Base-by-base conservation (phyloP, 1,140 invertebrate genomes). In the Eciton burchellii region DNA sequence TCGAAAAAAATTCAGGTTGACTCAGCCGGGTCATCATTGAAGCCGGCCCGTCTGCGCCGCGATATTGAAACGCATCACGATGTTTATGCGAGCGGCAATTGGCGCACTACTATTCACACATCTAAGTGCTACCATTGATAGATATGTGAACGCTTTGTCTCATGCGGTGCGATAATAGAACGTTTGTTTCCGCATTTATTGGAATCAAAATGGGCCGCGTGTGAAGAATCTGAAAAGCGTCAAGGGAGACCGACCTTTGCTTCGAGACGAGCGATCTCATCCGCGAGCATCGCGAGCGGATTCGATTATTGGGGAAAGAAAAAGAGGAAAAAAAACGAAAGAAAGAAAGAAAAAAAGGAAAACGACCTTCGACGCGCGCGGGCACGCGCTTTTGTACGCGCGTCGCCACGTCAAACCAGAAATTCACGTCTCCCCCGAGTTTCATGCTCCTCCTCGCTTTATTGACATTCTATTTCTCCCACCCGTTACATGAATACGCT, bases 401-500 rank as follows among this genome's bases (percentile, higher is more conserved):
- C 57, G 19, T 56, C 19, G 54, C 59, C 5, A 59, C 19, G n/a
- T 43, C 59, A 24, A 74, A 52, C 49, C 66, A 76, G 70, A 86
- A 85, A 82, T 82, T 82, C 74, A 57, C 21, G 54, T 86, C 70
- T 74, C 45, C 35, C 43, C 11, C 24, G 57, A 66, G 59, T 73
- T 86, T 86, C 84, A 43, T 54, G 65, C 66, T 83, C 66, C 81
- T 56, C 66, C 49, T 35, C 59, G 52, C 84, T 86, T 87, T 87
- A 87, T 87, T 87, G 85, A 87, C 66, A 81, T 87, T 87, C 85
- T 87, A 79, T 79, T 81, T 83, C 73, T 79, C 68, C 66, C 68
- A 41, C 68, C 54, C 45, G 66, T 72, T 83, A 81, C 52, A 84
- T 70, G 72, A 86, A 86, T 68, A 79, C 73, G 43, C 84, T 73